Base-by-base conservation (phyloP, 2,797 vertebrate genomes). In the Macropodus opercularis region DNA sequence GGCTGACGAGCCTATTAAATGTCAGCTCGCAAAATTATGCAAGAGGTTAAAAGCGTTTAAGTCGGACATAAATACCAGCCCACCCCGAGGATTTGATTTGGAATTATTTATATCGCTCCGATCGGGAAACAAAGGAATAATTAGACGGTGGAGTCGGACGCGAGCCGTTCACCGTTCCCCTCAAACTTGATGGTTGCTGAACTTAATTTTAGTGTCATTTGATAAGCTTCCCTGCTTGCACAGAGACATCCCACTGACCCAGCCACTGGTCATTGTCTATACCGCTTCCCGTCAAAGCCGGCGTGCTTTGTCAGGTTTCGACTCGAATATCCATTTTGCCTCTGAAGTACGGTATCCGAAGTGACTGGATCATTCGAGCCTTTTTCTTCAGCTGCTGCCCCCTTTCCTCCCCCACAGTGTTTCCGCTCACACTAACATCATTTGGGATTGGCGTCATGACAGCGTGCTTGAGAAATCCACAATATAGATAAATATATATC, bases 141-240 rank as follows among this genome's bases (percentile, higher is more conserved):
- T 88, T 78, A 85, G 75, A 81, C 63, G 41, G 77, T 79, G 85
- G 88, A 73, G 89, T 72, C 79, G 90, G 84, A 81, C 86, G 87
- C 14, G 91, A 93, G 93, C 80, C 80, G 86, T 56, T 26, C 93
- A 83, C 92, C 91, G 49, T 55, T 69, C 72, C 92, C 91, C 92
- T 94, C 90, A 93, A 90, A 95, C 59, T 86, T 98, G 97, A 98
- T 91, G 96, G 93, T 97, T 93, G 95, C 77, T 96, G 96, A 95
- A 96, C 96, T 98, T 98, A 98, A 98, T 97, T 98, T 96, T 96
- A 94, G 95, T 98, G 97, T 98, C 97, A 98, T 94, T 93, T 98
- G 96, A 98, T 95, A 96, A 95, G 96, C 93, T 92, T 92, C 89
- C 91, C 92, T 88, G 94, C 93, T 90, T 89, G 64, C 94, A 91